phyloP scores from a whole-genome alignment of 2,113 vertebrate genomes.

The Microcebus lehilahytsara region DNA sequence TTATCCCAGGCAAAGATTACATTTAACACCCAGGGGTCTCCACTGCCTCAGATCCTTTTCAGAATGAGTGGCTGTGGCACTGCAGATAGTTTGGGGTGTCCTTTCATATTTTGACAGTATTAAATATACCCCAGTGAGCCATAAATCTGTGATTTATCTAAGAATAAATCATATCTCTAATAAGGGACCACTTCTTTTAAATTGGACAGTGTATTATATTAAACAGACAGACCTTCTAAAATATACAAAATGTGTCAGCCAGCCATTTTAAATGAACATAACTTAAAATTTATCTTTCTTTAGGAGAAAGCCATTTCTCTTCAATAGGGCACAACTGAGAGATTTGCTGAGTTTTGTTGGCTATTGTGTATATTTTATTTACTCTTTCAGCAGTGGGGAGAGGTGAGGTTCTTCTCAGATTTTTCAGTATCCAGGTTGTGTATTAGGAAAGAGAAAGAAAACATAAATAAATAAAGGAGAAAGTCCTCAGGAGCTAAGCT shows the following conservation, averaged over 20 bases:
- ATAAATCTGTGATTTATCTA: slow-evolving; percentile 87
- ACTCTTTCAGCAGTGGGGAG: slow-evolving; percentile 55
- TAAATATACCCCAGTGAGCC: slow-evolving; percentile 84
- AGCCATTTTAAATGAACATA: slow-evolving; percentile 83
- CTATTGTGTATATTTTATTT: slow-evolving; percentile 59
- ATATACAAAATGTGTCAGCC: slow-evolving; percentile 83
- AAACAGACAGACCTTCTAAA: slow-evolving; percentile 83
- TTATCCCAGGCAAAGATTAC: slow-evolving; percentile 86
- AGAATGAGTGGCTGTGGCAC: slow-evolving; percentile 81
- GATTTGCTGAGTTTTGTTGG: slow-evolving; percentile 71
- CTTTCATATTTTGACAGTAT: slow-evolving; percentile 83
- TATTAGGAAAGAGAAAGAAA: neutral
- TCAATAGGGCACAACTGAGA: slow-evolving; percentile 59
- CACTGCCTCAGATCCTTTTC: slow-evolving; percentile 85
- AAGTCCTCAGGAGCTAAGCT: neutral
- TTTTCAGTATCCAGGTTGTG: neutral
- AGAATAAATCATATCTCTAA: slow-evolving; percentile 86
- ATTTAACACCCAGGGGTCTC: slow-evolving; percentile 85
- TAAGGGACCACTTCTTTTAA: slow-evolving; percentile 87
- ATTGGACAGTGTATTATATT: slow-evolving; percentile 84
- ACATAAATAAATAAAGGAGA: neutral
- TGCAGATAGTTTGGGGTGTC: slow-evolving; percentile 86
- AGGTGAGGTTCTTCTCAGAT: neutral
- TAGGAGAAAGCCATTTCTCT: slow-evolving; percentile 66
- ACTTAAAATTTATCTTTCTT: slow-evolving; percentile 83